Evolutionary conservation across 2,888 invertebrate species (phyloP).

Genomic region (Pyrrhosoma nymphula): DNA sequence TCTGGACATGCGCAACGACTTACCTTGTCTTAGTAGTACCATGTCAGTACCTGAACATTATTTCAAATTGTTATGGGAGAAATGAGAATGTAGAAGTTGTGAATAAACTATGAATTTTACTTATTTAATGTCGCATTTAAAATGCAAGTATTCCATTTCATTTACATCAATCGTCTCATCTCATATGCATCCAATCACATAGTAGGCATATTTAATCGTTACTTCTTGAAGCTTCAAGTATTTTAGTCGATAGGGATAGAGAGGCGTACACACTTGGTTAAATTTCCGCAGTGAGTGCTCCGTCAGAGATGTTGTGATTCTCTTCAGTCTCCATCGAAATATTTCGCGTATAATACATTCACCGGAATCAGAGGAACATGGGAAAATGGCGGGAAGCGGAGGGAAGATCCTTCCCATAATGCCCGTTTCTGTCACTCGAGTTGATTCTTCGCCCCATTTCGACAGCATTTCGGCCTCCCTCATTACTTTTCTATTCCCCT

Average conservation of each 20-base stretch:
- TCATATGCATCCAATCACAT: no score
- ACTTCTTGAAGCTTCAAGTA: no score
- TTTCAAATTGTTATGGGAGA: no score
- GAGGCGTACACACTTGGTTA: neutral
- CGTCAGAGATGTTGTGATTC: neutral
- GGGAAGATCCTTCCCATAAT: neutral
- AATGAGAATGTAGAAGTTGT: no score
- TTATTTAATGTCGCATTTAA: no score
- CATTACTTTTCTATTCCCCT: neutral
- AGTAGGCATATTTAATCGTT: no score
- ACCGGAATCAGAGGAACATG: neutral
- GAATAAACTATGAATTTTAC: no score
- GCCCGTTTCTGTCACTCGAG: neutral
- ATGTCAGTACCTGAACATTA: no score
- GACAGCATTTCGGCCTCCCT: neutral
- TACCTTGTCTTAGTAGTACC: no score
- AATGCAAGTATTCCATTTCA: no score
- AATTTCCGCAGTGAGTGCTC: neutral
- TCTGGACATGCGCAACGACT: no score
- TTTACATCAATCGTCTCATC: no score
- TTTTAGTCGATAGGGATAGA: neutral
- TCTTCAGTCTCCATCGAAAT: neutral
- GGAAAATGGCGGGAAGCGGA: neutral
- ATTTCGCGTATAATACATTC: neutral
- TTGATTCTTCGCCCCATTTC: constrained; percentile 12